Percentiles rank a stretch among this genome's conserved stretches.
Conservation (phyloP, 2,888 invertebrate species). For the Cheilosia grossa region DNA sequence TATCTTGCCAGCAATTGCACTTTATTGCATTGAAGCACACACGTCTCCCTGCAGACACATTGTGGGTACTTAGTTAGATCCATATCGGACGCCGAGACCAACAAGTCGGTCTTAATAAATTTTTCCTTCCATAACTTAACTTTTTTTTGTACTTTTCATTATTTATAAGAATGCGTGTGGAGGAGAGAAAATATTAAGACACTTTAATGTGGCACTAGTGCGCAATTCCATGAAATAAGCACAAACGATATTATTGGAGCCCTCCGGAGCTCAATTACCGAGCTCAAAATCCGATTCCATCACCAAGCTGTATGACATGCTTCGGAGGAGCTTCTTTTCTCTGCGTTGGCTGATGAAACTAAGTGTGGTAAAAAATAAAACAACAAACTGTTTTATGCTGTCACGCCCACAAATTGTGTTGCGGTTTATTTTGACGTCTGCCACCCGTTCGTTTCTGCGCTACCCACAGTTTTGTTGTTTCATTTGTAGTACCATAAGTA, state of each 20-base stretch:
- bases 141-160: not conserved
- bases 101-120: constrained; percentile 43
- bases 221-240: constrained; percentile 72
- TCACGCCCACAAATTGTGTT: constrained; percentile 74
- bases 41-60: constrained; percentile 36
- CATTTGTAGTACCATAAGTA: constrained; percentile 15
- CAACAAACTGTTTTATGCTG: constrained; percentile 69
- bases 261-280: constrained; percentile 69
- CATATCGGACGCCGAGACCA: constrained; percentile 55
- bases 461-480: constrained; percentile 7
- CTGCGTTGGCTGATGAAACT: constrained; percentile 50
- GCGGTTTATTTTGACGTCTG: constrained; percentile 71
- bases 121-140: constrained; percentile 9
- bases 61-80: constrained; percentile 55
- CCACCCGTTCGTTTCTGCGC: constrained; percentile 19
- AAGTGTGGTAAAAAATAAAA: constrained; percentile 49
- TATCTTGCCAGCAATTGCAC: constrained; percentile 44
- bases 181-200: constrained; percentile 64
- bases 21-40: constrained; percentile 54
- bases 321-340: constrained; percentile 66
- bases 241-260: constrained; percentile 57
- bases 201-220: constrained; percentile 69
- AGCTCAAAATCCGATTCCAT: constrained; percentile 66
- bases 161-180: constrained; percentile 38
- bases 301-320: constrained; percentile 53